phyloP scores from a whole-genome alignment of 2,797 vertebrate genomes.

The Spinibarbus caldwelli region DNA sequence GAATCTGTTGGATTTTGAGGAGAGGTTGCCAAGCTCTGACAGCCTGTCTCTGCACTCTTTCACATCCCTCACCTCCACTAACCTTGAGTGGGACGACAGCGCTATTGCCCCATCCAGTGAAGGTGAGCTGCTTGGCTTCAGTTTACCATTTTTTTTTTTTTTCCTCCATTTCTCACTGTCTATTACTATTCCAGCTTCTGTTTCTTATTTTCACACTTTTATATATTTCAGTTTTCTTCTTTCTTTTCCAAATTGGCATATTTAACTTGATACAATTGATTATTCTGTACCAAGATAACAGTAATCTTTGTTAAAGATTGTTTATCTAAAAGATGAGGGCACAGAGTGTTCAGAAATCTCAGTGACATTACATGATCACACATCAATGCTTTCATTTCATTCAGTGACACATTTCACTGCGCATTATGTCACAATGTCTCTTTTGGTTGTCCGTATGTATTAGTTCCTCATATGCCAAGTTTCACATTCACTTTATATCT shows the following conservation, averaged over 20 bases:
- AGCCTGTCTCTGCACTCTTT: conserved; percentile 97
- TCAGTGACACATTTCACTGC: background rate
- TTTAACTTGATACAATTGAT: background rate
- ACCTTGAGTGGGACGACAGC: conserved; percentile 98
- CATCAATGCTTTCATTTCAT: conserved; percentile 20
- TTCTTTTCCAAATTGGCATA: background rate
- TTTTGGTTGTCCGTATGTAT: conserved; percentile 56
- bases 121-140: conserved; percentile 73
- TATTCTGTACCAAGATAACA: background rate
- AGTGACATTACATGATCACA: background rate
- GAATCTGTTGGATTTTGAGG: conserved; percentile 96
- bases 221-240: background rate
- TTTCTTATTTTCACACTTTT: background rate
- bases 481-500: conserved; percentile 62
- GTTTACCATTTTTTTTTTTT: background rate
- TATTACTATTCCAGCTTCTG: background rate
- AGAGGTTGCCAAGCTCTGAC: conserved; percentile 93
- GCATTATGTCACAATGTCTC: conserved; percentile 34
- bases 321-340: background rate
- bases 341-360: background rate
- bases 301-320: background rate
- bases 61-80: conserved; percentile 95
- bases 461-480: conserved; percentile 52
- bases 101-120: conserved; percentile 98
- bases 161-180: background rate